Base-by-base conservation (phyloP, 2,888 invertebrate genomes). In the Melieria picta region DNA sequence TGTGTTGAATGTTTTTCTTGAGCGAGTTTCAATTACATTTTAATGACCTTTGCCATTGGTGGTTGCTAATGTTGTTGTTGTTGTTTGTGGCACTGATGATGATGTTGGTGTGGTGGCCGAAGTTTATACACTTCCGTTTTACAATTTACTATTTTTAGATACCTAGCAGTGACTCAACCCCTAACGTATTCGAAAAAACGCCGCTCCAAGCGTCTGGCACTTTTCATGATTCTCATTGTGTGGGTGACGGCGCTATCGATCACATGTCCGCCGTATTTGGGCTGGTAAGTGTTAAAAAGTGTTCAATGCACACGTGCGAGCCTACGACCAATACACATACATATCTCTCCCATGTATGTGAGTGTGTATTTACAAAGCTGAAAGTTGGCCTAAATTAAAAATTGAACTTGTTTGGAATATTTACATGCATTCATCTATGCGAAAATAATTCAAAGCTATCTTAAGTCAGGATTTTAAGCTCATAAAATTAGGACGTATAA, bases 141-240 rank as follows among this genome's bases (percentile, higher is more conserved):
- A 7, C 69, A 66, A 1, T 57, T 13, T 68, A 67, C 56, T 64
- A 42, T 72, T 79, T 78, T 6, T 77, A 89, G 93, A 79, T 98
- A 98, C 87, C 89, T 98, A 79, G 98, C 98, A 30, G 97, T 98
- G 72, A 97, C 97, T 69, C 93, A 95, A 82, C 98, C 98, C 0
- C 88, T 98, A 79, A 94, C 94, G 75, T 98, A 98, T 88, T 96
- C 97, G 65, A 91, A 94, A 81, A 91, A 96, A 82, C 90, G 97
- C 81, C 91, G 97, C 62, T 94, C 94, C 5, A 94, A 94, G 87
- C 90, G 94, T 76, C 87, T 95, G 75, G 96, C 96, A 0, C 89
- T 95, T 64, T 89, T 94, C n/a, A 95, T 97, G 93, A 95, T 97
- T 76, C 90, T 94, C 65, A 91, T 93, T 63, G 97, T 97, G 0